A percentile compares a stretch with the other conserved stretches of the same genome.
Evolutionary conservation across 2,113 vertebrate species (phyloP).

Genomic region (Pygathrix nemaeus): DNA sequence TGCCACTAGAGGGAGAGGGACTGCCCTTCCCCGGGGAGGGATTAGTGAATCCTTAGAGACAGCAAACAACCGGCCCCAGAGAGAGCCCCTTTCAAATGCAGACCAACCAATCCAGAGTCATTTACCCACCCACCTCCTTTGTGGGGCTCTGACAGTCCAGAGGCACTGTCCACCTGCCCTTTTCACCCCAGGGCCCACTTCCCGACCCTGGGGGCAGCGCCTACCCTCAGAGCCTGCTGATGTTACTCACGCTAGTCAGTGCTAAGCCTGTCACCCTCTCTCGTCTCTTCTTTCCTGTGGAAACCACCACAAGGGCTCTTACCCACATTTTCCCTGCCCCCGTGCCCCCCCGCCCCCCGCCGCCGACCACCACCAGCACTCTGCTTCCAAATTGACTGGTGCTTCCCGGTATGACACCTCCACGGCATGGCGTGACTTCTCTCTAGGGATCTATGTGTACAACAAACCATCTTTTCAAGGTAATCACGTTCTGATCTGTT

Average conservation of each 20-base stretch:
- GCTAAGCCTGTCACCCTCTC: neutral
- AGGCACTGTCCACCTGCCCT: neutral
- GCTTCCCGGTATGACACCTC: neutral
- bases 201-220: neutral
- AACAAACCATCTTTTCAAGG: neutral
- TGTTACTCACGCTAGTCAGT: neutral
- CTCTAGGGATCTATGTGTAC: neutral
- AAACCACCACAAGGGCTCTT: accelerated
- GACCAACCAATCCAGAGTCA: neutral
- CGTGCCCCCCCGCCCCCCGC: no score
- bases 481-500: neutral
- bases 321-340: neutral
- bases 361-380: neutral
- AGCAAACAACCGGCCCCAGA: accelerated
- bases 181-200: neutral
- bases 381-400: neutral
- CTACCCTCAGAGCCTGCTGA: neutral
- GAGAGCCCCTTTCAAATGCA: neutral
- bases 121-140: neutral
- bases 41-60: neutral
- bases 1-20: no score
- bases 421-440: accelerated
- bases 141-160: neutral
- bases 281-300: neutral
- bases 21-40: neutral